Conservation (phyloP, 1,140 invertebrate species). For the Cepaea nemoralis region DNA sequence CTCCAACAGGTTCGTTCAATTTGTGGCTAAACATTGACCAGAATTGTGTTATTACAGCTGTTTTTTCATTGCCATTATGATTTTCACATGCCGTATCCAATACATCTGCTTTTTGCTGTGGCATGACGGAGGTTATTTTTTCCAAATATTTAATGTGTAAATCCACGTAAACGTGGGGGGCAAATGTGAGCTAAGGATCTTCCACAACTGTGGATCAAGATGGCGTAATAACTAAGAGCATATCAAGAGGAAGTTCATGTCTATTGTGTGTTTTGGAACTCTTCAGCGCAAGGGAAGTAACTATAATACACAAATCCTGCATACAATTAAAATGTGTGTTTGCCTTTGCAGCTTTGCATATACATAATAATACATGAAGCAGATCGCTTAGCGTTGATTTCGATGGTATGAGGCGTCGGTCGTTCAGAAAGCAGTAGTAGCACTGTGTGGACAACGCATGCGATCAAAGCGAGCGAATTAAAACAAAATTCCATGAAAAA, state of each 20-base stretch:
- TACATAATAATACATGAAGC: no score
- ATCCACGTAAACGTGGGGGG: conserved; percentile 13
- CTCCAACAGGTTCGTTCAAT: conserved; percentile 12
- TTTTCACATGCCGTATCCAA: conserved; percentile 12
- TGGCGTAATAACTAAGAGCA: neutral
- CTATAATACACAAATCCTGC: no score
- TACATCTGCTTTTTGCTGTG: neutral
- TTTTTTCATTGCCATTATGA: neutral
- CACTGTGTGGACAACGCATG: no score
- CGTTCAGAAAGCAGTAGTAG: no score
- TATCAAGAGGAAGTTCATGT: neutral
- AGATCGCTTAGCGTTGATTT: no score
- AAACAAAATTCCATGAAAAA: no score
- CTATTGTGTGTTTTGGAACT: neutral
- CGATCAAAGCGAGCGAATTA: no score
- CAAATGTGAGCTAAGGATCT: neutral
- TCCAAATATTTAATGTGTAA: neutral
- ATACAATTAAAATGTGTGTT: no score
- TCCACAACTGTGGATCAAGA: conserved; percentile 4
- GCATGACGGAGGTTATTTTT: neutral
- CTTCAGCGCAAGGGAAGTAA: no score
- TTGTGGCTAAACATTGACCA: neutral
- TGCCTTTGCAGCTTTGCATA: no score
- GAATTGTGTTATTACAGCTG: neutral
- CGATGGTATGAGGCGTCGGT: no score